Base-by-base conservation (phyloP, 23 tunicate genomes). In the Botrylloides violaceus region DNA sequence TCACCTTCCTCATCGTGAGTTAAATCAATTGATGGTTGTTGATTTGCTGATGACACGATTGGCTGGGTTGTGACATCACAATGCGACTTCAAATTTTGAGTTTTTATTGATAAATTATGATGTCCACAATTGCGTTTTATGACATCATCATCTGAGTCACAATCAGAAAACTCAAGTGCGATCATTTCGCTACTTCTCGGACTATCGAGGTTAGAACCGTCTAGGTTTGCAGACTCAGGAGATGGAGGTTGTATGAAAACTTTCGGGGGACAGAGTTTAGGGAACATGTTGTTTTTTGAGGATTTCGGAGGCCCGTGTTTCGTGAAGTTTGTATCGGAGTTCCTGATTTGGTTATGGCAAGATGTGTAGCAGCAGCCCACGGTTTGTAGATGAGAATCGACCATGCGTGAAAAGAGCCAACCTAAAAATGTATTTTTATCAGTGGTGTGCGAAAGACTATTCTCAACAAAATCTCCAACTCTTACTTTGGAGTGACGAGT, bases 71-170 rank as follows among this genome's bases (percentile, higher is more conserved):
- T n/a, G n/a, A n/a, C n/a, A n/a, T n/a, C n/a, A n/a, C n/a, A n/a
- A n/a, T n/a, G n/a, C n/a, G n/a, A n/a, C n/a, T n/a, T n/a, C n/a
- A n/a, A n/a, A n/a, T n/a, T 43, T 43, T 43, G 53, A 9, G 9
- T 43, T 43, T 9, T 43, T 7, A 15, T 43, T 43, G 53, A 43
- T 9, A 7, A 9, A 43, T 43, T 19, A 63, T 63, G 70, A 29
- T 63, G 4, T 63, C 34, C 32, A 19, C 33, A 33, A 4, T 63
- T 31, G 6, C 23, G 29, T 4, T 63, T 31, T 3, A 63, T 63
- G 32, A 28, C 70, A 63, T 63, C 70, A 63, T 63, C 70, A 63
- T 29, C 70, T 21, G 58, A 37, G 29, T 68, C 74, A 43, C 58
- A 21, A 43, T 68, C 74, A 23, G 74, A 68, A 9, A 68, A 39